phyloP scores from a whole-genome alignment of 2,113 vertebrate genomes.

The Hemichromis elongatus region DNA sequence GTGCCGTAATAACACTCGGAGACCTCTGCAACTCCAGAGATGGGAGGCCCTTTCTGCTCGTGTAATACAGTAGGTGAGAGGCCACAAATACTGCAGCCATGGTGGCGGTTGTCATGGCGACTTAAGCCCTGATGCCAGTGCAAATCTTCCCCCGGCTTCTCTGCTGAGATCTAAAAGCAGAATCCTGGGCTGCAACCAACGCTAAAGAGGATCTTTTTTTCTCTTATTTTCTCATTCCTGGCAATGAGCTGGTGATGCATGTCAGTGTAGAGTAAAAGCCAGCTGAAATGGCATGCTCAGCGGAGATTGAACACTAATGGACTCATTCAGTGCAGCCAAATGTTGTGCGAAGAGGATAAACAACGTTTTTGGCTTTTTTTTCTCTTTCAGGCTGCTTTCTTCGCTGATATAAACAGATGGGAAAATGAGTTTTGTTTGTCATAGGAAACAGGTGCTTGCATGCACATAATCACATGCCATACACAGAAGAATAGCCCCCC shows the following conservation, averaged over 20 bases:
- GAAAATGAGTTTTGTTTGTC: slow-evolving; percentile 45
- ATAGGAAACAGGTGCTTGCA: slow-evolving; percentile 68
- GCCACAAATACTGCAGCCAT: slow-evolving; percentile 5
- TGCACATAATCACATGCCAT: slow-evolving; percentile 43
- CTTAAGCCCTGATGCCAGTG: not conserved
- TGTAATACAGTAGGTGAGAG: slow-evolving; percentile 16
- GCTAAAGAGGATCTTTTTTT: not conserved
- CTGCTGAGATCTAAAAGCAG: slow-evolving; percentile 15
- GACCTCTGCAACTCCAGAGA: not conserved
- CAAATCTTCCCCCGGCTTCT: slow-evolving; percentile 21
- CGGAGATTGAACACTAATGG: slow-evolving; percentile 16
- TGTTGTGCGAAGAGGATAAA: slow-evolving; percentile 15
- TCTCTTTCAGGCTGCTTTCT: slow-evolving; percentile 10
- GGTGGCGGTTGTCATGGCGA: slow-evolving; percentile 37
- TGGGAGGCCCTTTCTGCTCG: not conserved
- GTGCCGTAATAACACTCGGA: not conserved
- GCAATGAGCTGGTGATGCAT: not conserved
- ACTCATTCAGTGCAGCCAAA: slow-evolving; percentile 10
- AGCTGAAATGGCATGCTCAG: not conserved
- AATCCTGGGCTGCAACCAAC: slow-evolving; percentile 5
- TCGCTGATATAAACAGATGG: slow-evolving; percentile 35
- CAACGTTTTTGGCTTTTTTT: slow-evolving; percentile 1
- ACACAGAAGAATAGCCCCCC: slow-evolving; percentile 13
- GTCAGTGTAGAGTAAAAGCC: not conserved
- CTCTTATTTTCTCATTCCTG: not conserved